Conservation (phyloP, 2,113 vertebrate species). For the Paedocypris sp. region DNA sequence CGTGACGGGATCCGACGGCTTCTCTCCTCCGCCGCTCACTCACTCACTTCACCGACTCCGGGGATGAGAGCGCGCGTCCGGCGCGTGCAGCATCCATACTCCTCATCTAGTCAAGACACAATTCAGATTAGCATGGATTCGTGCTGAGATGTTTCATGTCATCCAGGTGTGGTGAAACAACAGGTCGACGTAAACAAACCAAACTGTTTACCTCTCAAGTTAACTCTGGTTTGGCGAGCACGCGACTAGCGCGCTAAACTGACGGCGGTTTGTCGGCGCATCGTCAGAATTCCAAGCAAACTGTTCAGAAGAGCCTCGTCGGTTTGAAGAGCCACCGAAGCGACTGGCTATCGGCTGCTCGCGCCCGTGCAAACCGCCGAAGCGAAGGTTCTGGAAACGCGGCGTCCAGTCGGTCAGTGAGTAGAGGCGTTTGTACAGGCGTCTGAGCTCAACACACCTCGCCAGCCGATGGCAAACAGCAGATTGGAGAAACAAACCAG, state of each 20-base stretch:
- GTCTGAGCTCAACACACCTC: neutral
- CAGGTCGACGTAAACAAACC: neutral
- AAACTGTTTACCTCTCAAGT: constrained; percentile 11
- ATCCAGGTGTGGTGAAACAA: too few relatives aligned
- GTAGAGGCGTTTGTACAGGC: neutral
- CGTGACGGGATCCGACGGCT: neutral
- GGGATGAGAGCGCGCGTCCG: neutral
- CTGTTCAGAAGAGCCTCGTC: neutral
- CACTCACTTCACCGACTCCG: constrained; percentile 2
- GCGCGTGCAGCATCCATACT: neutral
- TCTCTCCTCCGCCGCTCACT: neutral
- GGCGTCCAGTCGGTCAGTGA: neutral
- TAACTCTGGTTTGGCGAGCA: neutral
- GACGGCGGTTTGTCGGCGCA: neutral
- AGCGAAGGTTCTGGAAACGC: neutral
- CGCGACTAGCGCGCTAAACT: neutral
- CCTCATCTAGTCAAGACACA: neutral
- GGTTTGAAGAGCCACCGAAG: neutral
- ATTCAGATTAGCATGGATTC: too few relatives aligned
- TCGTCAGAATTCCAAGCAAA: neutral
- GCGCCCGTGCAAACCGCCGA: neutral
- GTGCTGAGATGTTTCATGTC: too few relatives aligned
- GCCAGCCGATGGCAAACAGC: neutral
- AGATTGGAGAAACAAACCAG: neutral
- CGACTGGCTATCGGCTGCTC: neutral